Evolutionary conservation across 2,888 invertebrate species (phyloP), one percentile per base, ranked within the genome.

Genomic region (Drosophila yooni): DNA sequence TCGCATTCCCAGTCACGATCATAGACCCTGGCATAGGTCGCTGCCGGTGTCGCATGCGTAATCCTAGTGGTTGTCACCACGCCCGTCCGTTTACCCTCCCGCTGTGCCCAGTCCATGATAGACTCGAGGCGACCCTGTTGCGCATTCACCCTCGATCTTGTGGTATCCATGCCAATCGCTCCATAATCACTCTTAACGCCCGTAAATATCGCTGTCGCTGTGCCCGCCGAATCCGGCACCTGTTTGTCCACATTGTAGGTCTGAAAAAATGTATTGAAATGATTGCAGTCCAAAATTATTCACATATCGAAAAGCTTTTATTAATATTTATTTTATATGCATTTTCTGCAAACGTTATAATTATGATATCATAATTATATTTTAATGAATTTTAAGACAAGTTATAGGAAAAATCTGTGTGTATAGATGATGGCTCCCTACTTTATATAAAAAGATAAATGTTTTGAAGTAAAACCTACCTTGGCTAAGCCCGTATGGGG

Each of bases 191-290:
- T 94, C 91, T 96, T 96, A 0, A 95, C 94, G 1, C 96, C 96
- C 62, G 94, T 94, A 79, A 95, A 94, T 85, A 95, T 94, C 2
- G 96, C 95, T 1, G 96, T 96, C 0, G 95, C 96, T 1, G 96
- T 95, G 3, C 94, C 95, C 2, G 96, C 96, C 3, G 96, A 96
- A 86, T 96, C 96, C 0, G 96, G 94, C 18, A 95, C 95, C 92
- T 96, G 96, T 68, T 94, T 94, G 89, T 96, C 95, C n/a, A 95
- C 94, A 80, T 95, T 95, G 92, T 96, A 96, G 0, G 96, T 96
- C 95, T 96, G 70, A 2, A 25, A 27, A 29, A 4, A n/a, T 4
- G 2, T 15, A 18, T 36, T 10, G 4, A 25, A 18, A 11, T 21
- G 3, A 7, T 38, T 3, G 2, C 18, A 7, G 7, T 29, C 1